Conservation (phyloP, 2,888 invertebrate species). For the Protonemura montana region DNA sequence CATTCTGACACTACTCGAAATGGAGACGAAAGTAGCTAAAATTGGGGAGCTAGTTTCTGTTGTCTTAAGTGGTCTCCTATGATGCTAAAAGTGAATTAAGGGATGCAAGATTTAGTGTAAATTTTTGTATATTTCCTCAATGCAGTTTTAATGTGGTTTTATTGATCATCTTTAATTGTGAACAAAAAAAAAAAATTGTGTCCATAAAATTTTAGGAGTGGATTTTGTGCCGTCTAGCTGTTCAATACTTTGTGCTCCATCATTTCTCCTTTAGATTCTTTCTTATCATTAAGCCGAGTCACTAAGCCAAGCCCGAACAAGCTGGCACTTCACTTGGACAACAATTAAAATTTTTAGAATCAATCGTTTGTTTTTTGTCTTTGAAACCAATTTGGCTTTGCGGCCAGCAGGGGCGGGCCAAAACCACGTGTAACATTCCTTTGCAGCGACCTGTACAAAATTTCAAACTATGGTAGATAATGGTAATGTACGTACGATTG, state of each 20-base stretch:
- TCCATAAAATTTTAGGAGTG: slow-evolving; percentile 51
- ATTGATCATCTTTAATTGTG: slow-evolving; percentile 51
- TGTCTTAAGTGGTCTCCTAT: slow-evolving; percentile 50
- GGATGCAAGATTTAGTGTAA: slow-evolving; percentile 50
- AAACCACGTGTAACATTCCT: slow-evolving; percentile 51
- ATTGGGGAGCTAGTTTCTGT: slow-evolving; percentile 51
- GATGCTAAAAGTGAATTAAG: slow-evolving; percentile 49
- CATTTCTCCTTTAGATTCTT: slow-evolving; percentile 49
- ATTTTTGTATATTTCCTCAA: slow-evolving; percentile 51
- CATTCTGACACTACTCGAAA: slow-evolving; percentile 53
- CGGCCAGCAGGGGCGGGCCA: slow-evolving; percentile 49
- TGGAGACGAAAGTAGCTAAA: slow-evolving; percentile 52
- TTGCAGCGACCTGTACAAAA: slow-evolving; percentile 50
- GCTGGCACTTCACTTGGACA: neutral
- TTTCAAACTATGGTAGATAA: slow-evolving; percentile 46
- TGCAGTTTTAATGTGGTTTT: slow-evolving; percentile 51
- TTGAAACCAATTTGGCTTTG: slow-evolving; percentile 50
- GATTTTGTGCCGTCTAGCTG: slow-evolving; percentile 51
- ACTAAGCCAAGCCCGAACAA: slow-evolving; percentile 45
- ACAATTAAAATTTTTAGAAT: slow-evolving; percentile 24
- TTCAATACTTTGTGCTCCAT: slow-evolving; percentile 51
- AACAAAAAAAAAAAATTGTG: slow-evolving; percentile 47
- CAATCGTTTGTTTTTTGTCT: slow-evolving; percentile 43
- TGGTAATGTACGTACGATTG: slow-evolving; percentile 42
- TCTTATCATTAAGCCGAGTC: slow-evolving; percentile 49